These are phyloP conservation scores for Aporophyla lueneburgensis DNA, from an alignment of 2,888 invertebrate genomes.

Conservation along the genomic window DNA sequence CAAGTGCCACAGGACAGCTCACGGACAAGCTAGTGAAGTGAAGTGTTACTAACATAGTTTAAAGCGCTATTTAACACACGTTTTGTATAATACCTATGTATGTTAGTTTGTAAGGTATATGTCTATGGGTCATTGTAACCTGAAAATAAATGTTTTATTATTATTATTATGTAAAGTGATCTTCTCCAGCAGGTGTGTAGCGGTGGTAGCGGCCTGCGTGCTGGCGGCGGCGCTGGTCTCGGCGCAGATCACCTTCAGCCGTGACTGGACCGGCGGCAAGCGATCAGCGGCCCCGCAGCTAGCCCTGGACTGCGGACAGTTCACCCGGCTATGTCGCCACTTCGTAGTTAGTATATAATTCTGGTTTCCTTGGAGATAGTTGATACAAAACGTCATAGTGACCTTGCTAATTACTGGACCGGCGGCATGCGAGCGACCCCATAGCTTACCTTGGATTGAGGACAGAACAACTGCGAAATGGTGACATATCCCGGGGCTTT, in stretches of 20 bases:
- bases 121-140: too few species aligned
- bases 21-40: too few species aligned
- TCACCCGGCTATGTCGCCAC: conserved; percentile 84
- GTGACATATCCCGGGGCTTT: conserved; percentile 82
- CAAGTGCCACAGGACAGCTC: too few species aligned
- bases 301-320: conserved; percentile 84
- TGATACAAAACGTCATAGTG: neutral
- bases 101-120: too few species aligned
- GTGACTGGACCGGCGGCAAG: conserved; percentile 88
- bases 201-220: conserved; percentile 75
- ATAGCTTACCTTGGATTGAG: conserved; percentile 80
- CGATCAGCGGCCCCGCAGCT: conserved; percentile 76
- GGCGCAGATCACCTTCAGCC: conserved; percentile 88
- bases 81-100: too few species aligned
- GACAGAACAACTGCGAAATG: too few species aligned
- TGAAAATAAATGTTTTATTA: too few species aligned
- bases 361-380: neutral
- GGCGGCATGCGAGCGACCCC: conserved; percentile 84
- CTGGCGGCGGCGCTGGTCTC: conserved; percentile 81
- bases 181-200: conserved; percentile 69
- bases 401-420: conserved; percentile 79
- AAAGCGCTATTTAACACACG: too few species aligned
- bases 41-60: too few species aligned
- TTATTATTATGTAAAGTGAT: neutral
- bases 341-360: conserved; percentile 80